These are phyloP conservation scores for Sparidentex hasta DNA, from an alignment of 2,797 vertebrate genomes.

Conservation along the genomic window DNA sequence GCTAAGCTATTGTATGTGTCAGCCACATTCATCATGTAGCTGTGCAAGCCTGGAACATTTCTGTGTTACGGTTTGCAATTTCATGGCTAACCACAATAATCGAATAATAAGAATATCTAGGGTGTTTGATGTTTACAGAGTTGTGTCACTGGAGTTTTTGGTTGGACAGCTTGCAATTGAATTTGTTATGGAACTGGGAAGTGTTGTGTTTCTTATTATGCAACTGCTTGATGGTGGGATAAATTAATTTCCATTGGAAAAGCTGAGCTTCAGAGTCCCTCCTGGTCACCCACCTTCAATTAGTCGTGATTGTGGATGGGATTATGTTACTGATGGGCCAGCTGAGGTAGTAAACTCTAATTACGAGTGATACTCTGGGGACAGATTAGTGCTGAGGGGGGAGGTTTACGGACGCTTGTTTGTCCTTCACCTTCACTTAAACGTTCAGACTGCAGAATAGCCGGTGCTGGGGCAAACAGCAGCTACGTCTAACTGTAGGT, in stretches of 20 bases:
- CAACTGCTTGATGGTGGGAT: slow-evolving; percentile 52
- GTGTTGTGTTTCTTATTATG: slow-evolving; percentile 44
- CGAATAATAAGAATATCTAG: slow-evolving; percentile 53
- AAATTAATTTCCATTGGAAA: slow-evolving; percentile 70
- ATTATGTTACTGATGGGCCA: slow-evolving; percentile 75
- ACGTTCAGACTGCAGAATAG: slow-evolving; percentile 25
- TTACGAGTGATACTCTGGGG: slow-evolving; percentile 64
- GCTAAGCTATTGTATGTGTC: slow-evolving; percentile 58
- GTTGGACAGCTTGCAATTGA: slow-evolving; percentile 46
- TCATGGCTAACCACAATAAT: slow-evolving; percentile 59
- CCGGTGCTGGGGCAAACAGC: slow-evolving; percentile 23
- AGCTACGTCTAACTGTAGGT: slow-evolving; percentile 13
- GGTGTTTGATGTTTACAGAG: slow-evolving; percentile 43
- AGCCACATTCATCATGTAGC: slow-evolving; percentile 66
- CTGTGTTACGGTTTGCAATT: slow-evolving; percentile 53
- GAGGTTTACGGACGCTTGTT: slow-evolving; percentile 27
- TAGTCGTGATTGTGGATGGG: slow-evolving; percentile 57
- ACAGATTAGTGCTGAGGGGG: slow-evolving; percentile 52
- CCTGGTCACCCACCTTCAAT: slow-evolving; percentile 62
- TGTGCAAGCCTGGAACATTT: slow-evolving; percentile 58
- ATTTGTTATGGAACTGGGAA: slow-evolving; percentile 59
- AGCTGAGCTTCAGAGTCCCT: slow-evolving; percentile 54
- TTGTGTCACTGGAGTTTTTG: slow-evolving; percentile 31
- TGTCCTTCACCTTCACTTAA: slow-evolving; percentile 38
- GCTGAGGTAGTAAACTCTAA: slow-evolving; percentile 73